Evolutionary conservation across 2,888 invertebrate species (phyloP), one percentile per base, ranked within the genome.

Genomic region (Myopa testacea): DNA sequence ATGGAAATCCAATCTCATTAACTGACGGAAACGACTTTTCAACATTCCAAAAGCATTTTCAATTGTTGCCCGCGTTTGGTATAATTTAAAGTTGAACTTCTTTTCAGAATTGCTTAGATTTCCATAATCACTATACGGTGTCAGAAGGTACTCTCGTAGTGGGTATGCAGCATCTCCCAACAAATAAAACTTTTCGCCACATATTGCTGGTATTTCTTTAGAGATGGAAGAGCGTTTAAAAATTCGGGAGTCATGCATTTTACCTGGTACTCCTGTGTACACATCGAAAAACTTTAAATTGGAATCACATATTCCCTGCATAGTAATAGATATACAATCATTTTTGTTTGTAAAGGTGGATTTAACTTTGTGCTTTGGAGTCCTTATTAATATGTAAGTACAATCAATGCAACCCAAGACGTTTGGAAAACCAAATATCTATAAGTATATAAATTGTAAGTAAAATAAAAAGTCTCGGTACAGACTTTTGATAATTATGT

Each of bases 21-120:
- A 55, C 55, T 81, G 78, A 3, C 79, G 81, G 63, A 84, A 85
- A 34, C 84, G 78, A 38, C 70, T 63, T 81, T 85, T 85, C 26
- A 85, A 74, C 16, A 85, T 52, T 26, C 84, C 85, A 79, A 87
- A 86, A 8, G 84, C 71, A 78, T 87, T 86, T 82, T 86, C 86
- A 26, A 87, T 86, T 72, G 81, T 77, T 1, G 85, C 83, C 63
- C 85, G 69, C 4, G 84, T 83, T 69, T 79, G 78, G 71, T 77
- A 81, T 70, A 85, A 82, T 40, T 80, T 84, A 70, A 81, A 78
- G 77, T 87, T 87, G 73, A 76, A 87, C 34, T 71, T 69, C 72
- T 62, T 82, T 80, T 87, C 78, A 4, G 75, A 71, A 34, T 79
- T 70, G 4, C 82, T 84, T 37, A 87, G 78, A 58, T 81, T 82